phyloP scores from a whole-genome alignment of 1,140 invertebrate genomes.

The Cyrtorhinus lividipennis region DNA sequence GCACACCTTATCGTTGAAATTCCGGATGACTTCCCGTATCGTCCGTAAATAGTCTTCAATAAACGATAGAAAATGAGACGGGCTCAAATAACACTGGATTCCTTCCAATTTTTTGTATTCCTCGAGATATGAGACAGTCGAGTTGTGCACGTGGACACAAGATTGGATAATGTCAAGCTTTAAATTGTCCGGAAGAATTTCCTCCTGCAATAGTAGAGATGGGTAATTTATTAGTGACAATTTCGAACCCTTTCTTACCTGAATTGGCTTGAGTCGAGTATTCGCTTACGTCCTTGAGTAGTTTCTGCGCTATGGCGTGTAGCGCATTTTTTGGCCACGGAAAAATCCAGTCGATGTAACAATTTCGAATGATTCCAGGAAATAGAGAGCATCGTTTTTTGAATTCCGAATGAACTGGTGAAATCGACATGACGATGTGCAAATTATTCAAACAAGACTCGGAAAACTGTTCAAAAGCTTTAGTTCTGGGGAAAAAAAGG shows the following conservation, averaged over 20 bases:
- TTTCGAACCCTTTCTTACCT: too few relatives aligned
- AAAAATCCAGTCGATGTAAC: constrained; percentile 88
- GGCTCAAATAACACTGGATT: constrained; percentile 71
- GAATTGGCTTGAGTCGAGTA: too few relatives aligned
- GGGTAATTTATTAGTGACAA: too few relatives aligned
- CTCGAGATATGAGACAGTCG: constrained; percentile 50
- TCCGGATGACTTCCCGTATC: too few relatives aligned
- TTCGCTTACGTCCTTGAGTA: constrained; percentile 46
- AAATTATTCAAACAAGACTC: constrained; percentile 61
- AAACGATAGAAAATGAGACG: constrained; percentile 79
- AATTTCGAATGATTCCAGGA: constrained; percentile 79
- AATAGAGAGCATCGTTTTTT: constrained; percentile 72
- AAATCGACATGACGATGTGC: constrained; percentile 79
- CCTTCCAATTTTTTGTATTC: constrained; percentile 54
- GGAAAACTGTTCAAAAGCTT: constrained; percentile 69
- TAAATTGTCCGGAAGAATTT: constrained; percentile 45
- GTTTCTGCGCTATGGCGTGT: constrained; percentile 64
- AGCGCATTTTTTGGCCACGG: constrained; percentile 80
- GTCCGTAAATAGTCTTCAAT: constrained; percentile 61
- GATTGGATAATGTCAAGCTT: constrained; percentile 56
- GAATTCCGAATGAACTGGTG: constrained; percentile 62
- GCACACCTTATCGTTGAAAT: too few relatives aligned
- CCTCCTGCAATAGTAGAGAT: constrained; percentile 36
- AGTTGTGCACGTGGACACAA: constrained; percentile 65
- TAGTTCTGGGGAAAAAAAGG: too few relatives aligned